phyloP scores from a whole-genome alignment of 2,888 invertebrate species.

The Eurytoma californica region DNA sequence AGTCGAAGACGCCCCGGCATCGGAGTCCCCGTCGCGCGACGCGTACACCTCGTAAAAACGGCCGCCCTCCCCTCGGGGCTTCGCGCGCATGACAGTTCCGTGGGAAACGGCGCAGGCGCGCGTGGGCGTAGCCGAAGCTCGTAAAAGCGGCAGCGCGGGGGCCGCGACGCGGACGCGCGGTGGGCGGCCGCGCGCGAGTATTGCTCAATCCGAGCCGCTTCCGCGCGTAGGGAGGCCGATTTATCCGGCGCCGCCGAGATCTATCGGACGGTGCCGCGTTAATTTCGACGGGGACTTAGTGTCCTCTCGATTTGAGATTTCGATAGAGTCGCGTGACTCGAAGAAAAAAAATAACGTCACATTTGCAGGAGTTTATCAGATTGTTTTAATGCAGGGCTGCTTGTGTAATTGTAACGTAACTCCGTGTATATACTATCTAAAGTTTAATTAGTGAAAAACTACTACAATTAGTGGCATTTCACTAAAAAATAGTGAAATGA shows the following conservation, averaged over 20 bases:
- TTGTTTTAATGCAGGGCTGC: not conserved
- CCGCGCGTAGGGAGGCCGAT: not conserved
- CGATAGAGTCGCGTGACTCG: not conserved
- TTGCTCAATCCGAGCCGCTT: constrained; percentile 28
- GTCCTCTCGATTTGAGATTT: too few species aligned
- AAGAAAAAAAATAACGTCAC: not conserved
- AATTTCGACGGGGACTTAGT: too few species aligned
- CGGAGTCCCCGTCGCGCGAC: too few species aligned
- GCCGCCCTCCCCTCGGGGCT: not conserved
- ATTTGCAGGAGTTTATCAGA: not conserved
- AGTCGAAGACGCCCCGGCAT: too few species aligned
- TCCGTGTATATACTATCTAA: too few species aligned
- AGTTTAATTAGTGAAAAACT: too few species aligned
- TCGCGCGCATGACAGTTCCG: not conserved
- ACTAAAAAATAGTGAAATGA: too few species aligned
- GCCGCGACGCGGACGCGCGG: constrained; percentile 12
- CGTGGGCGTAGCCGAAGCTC: constrained; percentile 34
- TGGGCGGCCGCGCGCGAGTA: constrained; percentile 28
- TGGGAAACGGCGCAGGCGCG: constrained; percentile 12
- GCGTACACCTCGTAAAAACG: not conserved
- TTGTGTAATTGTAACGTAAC: too few species aligned
- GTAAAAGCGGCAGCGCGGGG: constrained; percentile 43
- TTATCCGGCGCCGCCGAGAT: not conserved
- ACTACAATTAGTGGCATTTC: too few species aligned
- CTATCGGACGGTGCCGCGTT: not conserved